Conservation (phyloP, 2,113 vertebrate genomes). For the Deroptyus accipitrinus region DNA sequence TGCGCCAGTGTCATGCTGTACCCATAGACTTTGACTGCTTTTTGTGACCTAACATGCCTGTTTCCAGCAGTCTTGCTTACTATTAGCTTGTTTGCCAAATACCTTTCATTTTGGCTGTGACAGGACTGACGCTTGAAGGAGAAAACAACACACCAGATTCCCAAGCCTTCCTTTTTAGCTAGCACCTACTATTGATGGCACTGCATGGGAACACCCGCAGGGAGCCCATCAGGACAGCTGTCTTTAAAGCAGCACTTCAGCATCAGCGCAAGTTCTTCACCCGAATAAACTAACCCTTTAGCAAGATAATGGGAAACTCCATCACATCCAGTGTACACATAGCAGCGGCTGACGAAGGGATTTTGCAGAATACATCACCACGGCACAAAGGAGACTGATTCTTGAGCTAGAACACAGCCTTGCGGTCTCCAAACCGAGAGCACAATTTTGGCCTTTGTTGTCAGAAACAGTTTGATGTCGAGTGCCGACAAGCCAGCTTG, state of each 20-base stretch:
- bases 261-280: neutral
- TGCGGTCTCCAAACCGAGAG: constrained; percentile 29
- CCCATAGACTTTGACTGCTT: neutral
- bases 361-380: constrained; percentile 57
- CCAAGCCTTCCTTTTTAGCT: neutral
- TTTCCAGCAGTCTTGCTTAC: neutral
- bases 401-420: constrained; percentile 33
- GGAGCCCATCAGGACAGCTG: fast-evolving
- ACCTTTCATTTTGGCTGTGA: neutral
- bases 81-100: neutral
- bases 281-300: neutral
- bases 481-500: neutral
- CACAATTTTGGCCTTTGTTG: constrained; percentile 69
- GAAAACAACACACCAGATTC: neutral
- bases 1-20: neutral
- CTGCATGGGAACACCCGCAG: fast-evolving
- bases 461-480: neutral
- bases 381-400: constrained; percentile 50
- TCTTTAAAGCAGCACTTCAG: neutral
- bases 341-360: neutral
- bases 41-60: neutral
- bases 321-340: neutral
- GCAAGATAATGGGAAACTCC: fast-evolving
- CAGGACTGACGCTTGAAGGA: neutral
- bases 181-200: neutral